phyloP scores from a whole-genome alignment of 1,140 invertebrate species.

The Pseudomyrmex pallidus region DNA sequence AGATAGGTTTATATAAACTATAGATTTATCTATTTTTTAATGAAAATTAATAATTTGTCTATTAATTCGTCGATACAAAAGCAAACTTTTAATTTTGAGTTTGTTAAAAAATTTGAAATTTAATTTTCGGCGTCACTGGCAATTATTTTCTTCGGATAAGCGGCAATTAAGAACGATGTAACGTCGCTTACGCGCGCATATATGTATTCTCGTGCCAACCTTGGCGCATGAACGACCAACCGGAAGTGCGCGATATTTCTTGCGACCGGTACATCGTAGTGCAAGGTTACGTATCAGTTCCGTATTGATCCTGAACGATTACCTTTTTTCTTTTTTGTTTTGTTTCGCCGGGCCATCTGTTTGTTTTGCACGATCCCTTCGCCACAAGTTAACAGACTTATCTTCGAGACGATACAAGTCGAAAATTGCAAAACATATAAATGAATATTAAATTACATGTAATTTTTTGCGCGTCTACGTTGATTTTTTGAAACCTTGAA shows the following conservation, averaged over 20 bases:
- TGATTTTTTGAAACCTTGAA: too few relatives aligned
- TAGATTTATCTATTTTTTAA: too few relatives aligned
- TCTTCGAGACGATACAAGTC: not conserved
- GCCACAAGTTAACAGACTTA: not conserved
- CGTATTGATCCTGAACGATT: not conserved
- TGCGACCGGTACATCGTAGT: slow-evolving; percentile 62
- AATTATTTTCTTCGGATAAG: slow-evolving; percentile 71
- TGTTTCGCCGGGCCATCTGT: not conserved
- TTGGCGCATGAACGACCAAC: slow-evolving; percentile 64
- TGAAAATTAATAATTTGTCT: too few relatives aligned
- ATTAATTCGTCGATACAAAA: too few relatives aligned
- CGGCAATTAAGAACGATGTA: slow-evolving; percentile 73
- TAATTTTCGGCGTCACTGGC: not conserved
- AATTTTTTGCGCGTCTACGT: too few relatives aligned
- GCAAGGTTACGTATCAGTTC: slow-evolving; percentile 68
- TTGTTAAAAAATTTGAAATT: not conserved
- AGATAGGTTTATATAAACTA: too few relatives aligned
- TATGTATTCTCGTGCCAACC: slow-evolving; percentile 38
- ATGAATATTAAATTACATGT: too few relatives aligned
- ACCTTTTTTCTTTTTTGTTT: too few relatives aligned
- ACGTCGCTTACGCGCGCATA: not conserved
- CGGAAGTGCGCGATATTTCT: slow-evolving; percentile 77
- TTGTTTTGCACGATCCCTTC: not conserved
- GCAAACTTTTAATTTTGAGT: too few relatives aligned
- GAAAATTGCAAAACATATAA: not conserved